phyloP scores from a whole-genome alignment of 2,113 vertebrate species.

The Perca schrenkii region DNA sequence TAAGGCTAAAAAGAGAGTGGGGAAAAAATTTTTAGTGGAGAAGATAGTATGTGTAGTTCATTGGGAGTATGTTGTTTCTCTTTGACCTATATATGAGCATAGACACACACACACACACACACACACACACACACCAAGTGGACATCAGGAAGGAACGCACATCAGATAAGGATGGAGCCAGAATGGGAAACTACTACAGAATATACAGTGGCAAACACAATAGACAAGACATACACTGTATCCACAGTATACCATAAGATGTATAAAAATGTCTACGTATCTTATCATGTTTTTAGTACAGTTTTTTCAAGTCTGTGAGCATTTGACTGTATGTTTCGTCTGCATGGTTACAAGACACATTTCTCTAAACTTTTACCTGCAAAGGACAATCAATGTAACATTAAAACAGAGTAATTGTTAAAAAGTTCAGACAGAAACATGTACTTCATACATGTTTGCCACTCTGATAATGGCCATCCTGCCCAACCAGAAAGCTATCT shows the following conservation, averaged over 20 bases:
- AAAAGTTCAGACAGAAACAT: no score
- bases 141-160: slow-evolving; percentile 62
- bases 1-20: not conserved
- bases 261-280: not conserved
- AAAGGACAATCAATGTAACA: not conserved
- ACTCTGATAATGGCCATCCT: not conserved
- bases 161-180: slow-evolving; percentile 54
- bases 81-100: slow-evolving; percentile 12
- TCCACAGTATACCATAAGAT: not conserved
- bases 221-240: not conserved
- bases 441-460: not conserved
- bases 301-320: not conserved
- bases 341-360: not conserved
- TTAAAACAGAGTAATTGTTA: no score
- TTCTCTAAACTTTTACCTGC: not conserved
- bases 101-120: not conserved
- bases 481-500: not conserved
- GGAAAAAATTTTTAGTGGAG: not conserved
- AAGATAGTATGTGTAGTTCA: not conserved
- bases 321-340: not conserved
- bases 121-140: not conserved
- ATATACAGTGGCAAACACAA: slow-evolving; percentile 1
- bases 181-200: slow-evolving; percentile 2
- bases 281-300: not conserved
- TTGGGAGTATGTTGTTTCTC: slow-evolving; percentile 16